Evolutionary conservation across 1,140 invertebrate genomes (phyloP), one percentile per base, ranked within the genome.

Genomic region (Trialeurodes vaporariorum): DNA sequence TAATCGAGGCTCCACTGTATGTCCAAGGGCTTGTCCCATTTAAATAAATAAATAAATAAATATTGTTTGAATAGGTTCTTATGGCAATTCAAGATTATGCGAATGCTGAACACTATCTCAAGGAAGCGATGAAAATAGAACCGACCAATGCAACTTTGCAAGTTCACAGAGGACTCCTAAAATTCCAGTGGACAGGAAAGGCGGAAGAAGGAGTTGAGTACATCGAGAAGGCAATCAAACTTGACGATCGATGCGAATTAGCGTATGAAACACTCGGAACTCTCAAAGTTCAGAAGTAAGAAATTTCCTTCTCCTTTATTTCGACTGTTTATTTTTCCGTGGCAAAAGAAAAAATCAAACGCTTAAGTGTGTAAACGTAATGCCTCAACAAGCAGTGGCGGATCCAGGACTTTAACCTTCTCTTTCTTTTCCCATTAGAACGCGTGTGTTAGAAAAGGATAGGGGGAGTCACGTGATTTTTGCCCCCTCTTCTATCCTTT

Each of bases 181-280:
- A 21, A 17, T 40, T 65, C n/a, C 64, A 65, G 40, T 92, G 89
- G 85, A 85, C 86, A 76, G 84, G 86, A 75, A 82, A 95, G 77
- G 82, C 94, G 61, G 85, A 90, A n/a, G 86, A 87, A 73, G 89
- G 91, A 27, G 81, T 92, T 0, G 80, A 86, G 68, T 81, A 90
- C 34, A 89, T 97, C 34, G 85, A 89, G 59, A 85, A 90, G 79
- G 93, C 92, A 1, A 85, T 97, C 67, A 84, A 90, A 75, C 81
- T 94, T 69, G 95, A 98, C 81, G 84, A 90, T 25, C 92, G 91
- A 78, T 96, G 93, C 83, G 89, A 94, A 80, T 91, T 95, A 82
- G 94, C 90, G 17, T 96, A 93, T 79, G 94, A 98, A 82, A 95
- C 94, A 26, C 80, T 97, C 63, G 94, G 91, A 69, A 94, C 93